Base-by-base conservation (phyloP, 2,888 invertebrate species). In the Drosophila kokeensis region DNA sequence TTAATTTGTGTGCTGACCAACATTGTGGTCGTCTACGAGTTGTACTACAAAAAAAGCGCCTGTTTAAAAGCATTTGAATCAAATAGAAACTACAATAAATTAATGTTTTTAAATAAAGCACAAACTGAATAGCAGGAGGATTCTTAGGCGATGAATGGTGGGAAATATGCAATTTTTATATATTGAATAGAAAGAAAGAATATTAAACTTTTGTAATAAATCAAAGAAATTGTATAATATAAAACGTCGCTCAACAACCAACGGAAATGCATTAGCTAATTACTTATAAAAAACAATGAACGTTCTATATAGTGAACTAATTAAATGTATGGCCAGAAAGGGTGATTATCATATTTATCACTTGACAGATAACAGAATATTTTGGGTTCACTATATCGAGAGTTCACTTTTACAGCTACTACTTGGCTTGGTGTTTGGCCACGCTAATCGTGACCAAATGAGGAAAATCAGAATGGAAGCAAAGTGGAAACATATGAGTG, bases 391-490 rank as follows among this genome's bases (percentile, higher is more conserved):
- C 32, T 38, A 58, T 60, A 77, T 57, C 27, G 42, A 65, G 15
- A 42, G 66, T 73, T 73, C 40, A 78, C 67, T 73, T 55, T 42
- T 13, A 30, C 30, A 21, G 21, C 27, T 60, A 72, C 77, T 53
- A 58, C 11, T 36, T 30, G 40, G 15, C 2, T 40, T 15, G 57
- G 61, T 58, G 49, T 5, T 32, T 34, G 21, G 32, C 24, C 73
- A 76, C 74, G 79, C 67, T 73, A 73, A 48, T 32, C 74, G 55
- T 78, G 59, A 15, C 32, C 30, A 40, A 40, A 48, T 10, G 34
- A 24, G 36, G 34, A 53, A 49, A 40, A 24, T 24, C 50, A 32
- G 18, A 40, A 32, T 36, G 40, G 29, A 61, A 52, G 40, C 58
- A 62, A 42, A 55, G 40, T 55, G 50, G 30, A 29, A 63, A 58